Evolutionary conservation across 2,888 invertebrate genomes (phyloP).

Genomic region (Ormia ochracea): DNA sequence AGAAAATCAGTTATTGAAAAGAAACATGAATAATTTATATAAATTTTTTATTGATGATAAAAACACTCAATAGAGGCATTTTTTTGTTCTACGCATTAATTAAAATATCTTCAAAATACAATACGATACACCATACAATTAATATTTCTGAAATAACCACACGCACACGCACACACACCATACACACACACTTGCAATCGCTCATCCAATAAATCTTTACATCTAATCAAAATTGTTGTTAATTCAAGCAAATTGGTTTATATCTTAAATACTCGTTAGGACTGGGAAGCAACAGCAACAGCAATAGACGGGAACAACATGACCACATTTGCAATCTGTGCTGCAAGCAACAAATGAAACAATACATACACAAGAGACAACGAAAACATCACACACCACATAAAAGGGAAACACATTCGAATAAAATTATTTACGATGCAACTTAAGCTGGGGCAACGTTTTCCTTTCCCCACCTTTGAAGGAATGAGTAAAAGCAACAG

Average conservation of each 20-base stretch:
- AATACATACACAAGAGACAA: slow-evolving; percentile 39
- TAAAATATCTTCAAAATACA: background rate
- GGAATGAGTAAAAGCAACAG: background rate
- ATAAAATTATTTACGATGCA: background rate
- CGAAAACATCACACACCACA: background rate
- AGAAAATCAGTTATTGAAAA: background rate
- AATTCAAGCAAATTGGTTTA: slow-evolving; percentile 75
- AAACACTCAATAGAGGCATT: background rate
- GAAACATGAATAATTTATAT: background rate
- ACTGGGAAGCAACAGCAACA: slow-evolving; percentile 15
- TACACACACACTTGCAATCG: too few species aligned
- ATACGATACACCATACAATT: background rate
- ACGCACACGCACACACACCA: background rate
- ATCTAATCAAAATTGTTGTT: slow-evolving; percentile 64
- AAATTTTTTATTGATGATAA: background rate
- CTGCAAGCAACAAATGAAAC: slow-evolving; percentile 52
- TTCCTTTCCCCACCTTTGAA: slow-evolving; percentile 1
- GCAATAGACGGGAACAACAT: background rate
- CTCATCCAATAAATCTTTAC: slow-evolving; percentile 36
- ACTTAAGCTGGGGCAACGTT: slow-evolving; percentile 51
- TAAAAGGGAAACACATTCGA: background rate
- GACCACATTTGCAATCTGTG: slow-evolving; percentile 20
- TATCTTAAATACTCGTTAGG: slow-evolving; percentile 62
- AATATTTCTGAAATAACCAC: background rate
- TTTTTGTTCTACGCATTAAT: background rate